These are phyloP conservation scores for Triplophysa dalaica DNA, from an alignment of 2,113 vertebrate species.

Conservation along the genomic window DNA sequence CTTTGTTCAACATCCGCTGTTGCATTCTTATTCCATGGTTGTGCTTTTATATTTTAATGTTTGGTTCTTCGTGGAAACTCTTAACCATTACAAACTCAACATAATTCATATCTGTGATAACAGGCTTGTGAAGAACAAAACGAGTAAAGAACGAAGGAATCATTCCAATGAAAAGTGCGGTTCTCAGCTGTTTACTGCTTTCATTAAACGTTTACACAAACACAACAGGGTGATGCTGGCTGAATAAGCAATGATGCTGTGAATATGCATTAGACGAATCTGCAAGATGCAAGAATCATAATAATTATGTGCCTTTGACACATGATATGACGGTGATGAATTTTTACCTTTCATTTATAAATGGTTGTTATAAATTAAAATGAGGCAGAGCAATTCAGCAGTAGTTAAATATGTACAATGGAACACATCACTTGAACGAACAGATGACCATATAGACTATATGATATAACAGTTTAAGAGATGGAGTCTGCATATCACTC, in stretches of 20 bases:
- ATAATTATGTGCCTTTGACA: neutral
- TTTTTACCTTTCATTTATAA: slow-evolving; percentile 14
- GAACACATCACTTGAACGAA: neutral
- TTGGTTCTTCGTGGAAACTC: neutral
- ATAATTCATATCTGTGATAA: slow-evolving; percentile 1
- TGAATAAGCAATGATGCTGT: slow-evolving; percentile 39
- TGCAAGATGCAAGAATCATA: neutral
- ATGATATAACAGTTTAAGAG: neutral
- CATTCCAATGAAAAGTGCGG: neutral
- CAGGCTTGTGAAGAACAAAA: slow-evolving; percentile 3
- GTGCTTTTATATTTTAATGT: neutral
- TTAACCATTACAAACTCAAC: slow-evolving; percentile 3
- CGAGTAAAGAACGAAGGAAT: slow-evolving; percentile 6
- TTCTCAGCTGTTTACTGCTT: neutral
- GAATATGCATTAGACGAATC: slow-evolving; percentile 31
- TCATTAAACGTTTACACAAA: neutral
- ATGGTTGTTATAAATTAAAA: slow-evolving; percentile 9
- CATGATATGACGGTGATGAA: slow-evolving; percentile 3
- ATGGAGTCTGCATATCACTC: neutral
- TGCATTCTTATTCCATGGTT: neutral
- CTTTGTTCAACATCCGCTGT: neutral
- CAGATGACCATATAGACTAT: neutral
- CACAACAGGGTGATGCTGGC: slow-evolving; percentile 12
- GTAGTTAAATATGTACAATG: neutral
- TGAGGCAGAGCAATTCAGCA: neutral